These are phyloP conservation scores for Mactra quadrangularis DNA, from an alignment of 1,140 invertebrate species.

Conservation along the genomic window DNA sequence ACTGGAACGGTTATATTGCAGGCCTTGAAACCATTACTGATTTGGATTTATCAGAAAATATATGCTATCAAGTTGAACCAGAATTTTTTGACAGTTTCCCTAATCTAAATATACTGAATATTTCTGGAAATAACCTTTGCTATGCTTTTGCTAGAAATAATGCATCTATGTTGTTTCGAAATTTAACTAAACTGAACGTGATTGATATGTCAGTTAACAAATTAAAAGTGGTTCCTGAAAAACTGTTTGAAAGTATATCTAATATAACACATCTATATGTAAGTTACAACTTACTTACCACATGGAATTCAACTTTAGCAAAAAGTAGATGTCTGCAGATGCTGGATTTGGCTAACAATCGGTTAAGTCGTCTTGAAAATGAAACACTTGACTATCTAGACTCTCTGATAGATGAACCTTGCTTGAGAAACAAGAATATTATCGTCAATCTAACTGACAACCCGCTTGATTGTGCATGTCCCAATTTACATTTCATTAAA, in stretches of 20 bases:
- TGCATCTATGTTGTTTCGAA: neutral
- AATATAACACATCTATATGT: conserved; percentile 16
- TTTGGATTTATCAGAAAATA: conserved; percentile 41
- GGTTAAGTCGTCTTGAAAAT: neutral
- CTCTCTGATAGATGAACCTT: neutral
- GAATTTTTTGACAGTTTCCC: neutral
- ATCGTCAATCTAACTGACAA: neutral
- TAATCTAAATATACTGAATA: conserved; percentile 9
- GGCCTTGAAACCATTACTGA: conserved; percentile 10
- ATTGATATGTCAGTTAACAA: conserved; percentile 27
- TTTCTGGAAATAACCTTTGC: conserved; percentile 21
- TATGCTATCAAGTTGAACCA: neutral
- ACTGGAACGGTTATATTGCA: neutral
- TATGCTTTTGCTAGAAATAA: neutral
- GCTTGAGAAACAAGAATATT: neutral
- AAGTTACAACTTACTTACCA: neutral
- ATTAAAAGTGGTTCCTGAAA: neutral
- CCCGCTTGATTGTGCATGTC: conserved; percentile 26
- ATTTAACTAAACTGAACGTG: neutral
- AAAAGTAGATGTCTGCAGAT: neutral
- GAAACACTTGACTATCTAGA: conserved; percentile 13
- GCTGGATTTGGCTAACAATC: conserved; percentile 18
- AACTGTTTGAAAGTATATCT: conserved; percentile 9
- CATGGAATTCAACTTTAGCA: conserved; percentile 4
- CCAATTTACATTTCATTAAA: conserved; percentile 15